Evolutionary conservation across 2,888 invertebrate genomes (phyloP).

Genomic region (Atrina japonica): DNA sequence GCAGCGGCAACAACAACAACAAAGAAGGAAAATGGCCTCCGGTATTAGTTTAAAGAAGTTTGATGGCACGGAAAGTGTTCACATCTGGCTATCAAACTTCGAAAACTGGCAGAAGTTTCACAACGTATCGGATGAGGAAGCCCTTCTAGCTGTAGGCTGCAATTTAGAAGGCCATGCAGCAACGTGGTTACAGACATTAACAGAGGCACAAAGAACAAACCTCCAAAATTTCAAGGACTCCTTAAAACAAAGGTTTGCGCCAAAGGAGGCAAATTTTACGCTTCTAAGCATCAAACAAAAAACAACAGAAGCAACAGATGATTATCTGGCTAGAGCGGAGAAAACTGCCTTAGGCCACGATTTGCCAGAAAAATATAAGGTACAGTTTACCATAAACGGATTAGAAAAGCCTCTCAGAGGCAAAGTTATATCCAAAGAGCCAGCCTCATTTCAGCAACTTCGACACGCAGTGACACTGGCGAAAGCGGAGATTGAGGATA

Average conservation of each 20-base stretch:
- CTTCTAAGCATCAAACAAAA: conserved; percentile 4
- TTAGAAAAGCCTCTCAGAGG: no score
- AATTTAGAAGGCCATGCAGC: no score
- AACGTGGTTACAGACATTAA: conserved; percentile 7
- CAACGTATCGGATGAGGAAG: conserved; percentile 10
- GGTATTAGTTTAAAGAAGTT: conserved; percentile 11
- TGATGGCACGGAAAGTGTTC: no score
- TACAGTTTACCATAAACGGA: conserved; percentile 1
- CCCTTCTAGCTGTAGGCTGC: no score
- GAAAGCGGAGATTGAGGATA: not conserved
- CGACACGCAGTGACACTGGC: no score
- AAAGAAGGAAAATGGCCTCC: conserved; percentile 2
- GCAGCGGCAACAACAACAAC: conserved; percentile 3
- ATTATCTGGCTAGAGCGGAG: conserved; percentile 1
- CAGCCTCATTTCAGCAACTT: not conserved
- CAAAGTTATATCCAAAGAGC: no score
- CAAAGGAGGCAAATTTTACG: no score
- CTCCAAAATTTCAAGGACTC: not conserved
- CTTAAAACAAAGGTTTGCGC: conserved; percentile 1
- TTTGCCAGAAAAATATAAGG: conserved; percentile 5
- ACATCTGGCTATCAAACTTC: conserved; percentile 10
- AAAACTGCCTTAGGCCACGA: conserved; percentile 2
- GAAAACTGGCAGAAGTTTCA: conserved; percentile 22
- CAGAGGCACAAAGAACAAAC: conserved; percentile 4
- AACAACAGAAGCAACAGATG: not conserved